Base-by-base conservation (phyloP, 2,113 vertebrate genomes). In the Otocyon megalotis region DNA sequence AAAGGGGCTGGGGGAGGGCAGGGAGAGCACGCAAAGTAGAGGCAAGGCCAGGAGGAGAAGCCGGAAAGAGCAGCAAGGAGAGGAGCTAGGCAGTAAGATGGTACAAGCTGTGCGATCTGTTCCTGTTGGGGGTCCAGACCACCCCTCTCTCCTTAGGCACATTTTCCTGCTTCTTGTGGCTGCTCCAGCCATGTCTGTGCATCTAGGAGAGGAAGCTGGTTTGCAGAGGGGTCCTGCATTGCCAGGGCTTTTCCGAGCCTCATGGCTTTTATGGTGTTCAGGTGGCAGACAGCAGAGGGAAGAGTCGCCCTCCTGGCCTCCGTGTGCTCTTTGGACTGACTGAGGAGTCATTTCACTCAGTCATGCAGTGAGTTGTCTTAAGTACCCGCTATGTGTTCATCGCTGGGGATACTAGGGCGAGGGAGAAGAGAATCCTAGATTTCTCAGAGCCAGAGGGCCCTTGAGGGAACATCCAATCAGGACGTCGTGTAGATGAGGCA, bases 341-440 rank as follows among this genome's bases (percentile, higher is more conserved):
- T 12, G 62, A 88, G n/a, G 43, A 22, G 7, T 3, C 16, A 0
- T 62, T 69, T 76, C 12, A 54, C 54, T 69, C 48, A 71, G 0
- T 30, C 67, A 15, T 54, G 67, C 56, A 62, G 3, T 20, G 50
- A 50, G 67, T 32, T 56, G 58, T 53, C 26, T 79, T 50, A 30
- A 76, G 54, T 48, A 30, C 65, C 56, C 74, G 9, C 37, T 62
- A 0, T 50, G 26, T 54, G 3, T 80, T 67, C 35, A 69, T 35
- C 54, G 30, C 63, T 43, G 48, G 83, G 60, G 20, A 58, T 35
- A 1, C 3, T 20, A n/a, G 12, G 15, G 14, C 58, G 67, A 92
- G n/a, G 83, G 63, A 30, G 24, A 58, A 93, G 79, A 87, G 63
- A 84, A 79, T 56, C 67, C 67, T 88, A 20, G 69, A 35, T 95